Base-by-base conservation (phyloP, 53 echinoderm and acorn worm genomes). In the Hippasteria phrygiana region DNA sequence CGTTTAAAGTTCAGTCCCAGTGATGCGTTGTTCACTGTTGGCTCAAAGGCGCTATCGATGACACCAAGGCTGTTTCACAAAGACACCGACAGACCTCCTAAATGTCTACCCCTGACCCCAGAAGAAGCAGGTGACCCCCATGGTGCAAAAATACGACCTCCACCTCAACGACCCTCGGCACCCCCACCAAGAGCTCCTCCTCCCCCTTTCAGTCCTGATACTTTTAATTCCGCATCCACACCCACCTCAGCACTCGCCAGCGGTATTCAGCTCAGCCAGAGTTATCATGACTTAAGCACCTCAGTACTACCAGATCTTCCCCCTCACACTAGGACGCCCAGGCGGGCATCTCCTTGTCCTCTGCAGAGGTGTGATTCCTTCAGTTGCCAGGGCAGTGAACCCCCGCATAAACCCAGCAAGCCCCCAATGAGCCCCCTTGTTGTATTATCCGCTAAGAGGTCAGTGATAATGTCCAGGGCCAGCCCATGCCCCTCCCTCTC, bases 251-350 rank as follows among this genome's bases (percentile, higher is more conserved):
- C 32, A 29, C 81, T 6, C 7, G 80, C 38, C 24, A 46, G 75
- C 50, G 22, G 46, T 46, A 22, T 27, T 16, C 75, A 46, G 26
- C 73, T 42, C n/a, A 33, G 36, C 17, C 42, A 37, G 13, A 41
- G 42, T 41, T 41, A 80, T 41, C 27, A 62, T 62, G 43, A 63
- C 37, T 42, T 81, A 13, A 37, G 81, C n/a, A 81, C 81, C 65
- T 81, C 81, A 81, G 81, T 81, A 81, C 81, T 81, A 81, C 81
- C 81, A 36, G 81, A 81, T 64, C 81, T 81, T 27, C 81, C 81
- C 55, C 11, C 38, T 59, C 55, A 37, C 66, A 81, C 26, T 17
- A 43, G 63, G 81, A 43, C 65, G 3, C 40, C 59, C 55, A 55
- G 78, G 45, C 50, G 53, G 32, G 65, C 65, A 41, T 40, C 9